A percentile compares a stretch with the other conserved stretches of the same genome.
Conservation (phyloP, 2,113 vertebrate genomes). For the Heterocephalus glaber region DNA sequence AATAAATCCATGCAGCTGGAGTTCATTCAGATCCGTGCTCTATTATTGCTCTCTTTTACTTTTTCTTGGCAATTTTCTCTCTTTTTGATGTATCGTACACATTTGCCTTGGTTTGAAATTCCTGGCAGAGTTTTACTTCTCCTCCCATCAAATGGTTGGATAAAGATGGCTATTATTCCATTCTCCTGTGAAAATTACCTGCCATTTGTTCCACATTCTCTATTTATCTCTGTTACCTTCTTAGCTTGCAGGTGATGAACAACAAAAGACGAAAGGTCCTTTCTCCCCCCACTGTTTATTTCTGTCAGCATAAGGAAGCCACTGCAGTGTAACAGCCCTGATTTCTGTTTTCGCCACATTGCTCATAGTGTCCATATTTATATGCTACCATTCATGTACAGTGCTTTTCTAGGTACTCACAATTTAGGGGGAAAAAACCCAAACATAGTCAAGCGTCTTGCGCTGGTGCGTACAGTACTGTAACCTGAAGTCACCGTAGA, state of each 20-base stretch:
- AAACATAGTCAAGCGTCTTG: not conserved
- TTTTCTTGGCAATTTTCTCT: not conserved
- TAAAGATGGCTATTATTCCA: slow-evolving; percentile 31
- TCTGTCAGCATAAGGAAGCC: not conserved
- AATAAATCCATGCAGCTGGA: not conserved
- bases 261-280: not conserved
- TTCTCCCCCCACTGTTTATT: not conserved
- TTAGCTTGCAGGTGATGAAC: slow-evolving; percentile 29
- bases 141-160: not conserved
- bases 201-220: slow-evolving; percentile 19
- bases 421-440: not conserved
- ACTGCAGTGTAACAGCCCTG: not conserved
- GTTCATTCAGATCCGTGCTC: not conserved
- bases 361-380: not conserved
- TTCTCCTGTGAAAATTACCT: slow-evolving; percentile 55
- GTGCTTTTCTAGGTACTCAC: not conserved
- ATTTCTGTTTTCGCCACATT: not conserved
- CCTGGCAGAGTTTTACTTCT: not conserved
- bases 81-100: not conserved
- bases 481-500: not conserved
- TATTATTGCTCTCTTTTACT: not conserved
- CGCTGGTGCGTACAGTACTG: not conserved
- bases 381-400: not conserved
- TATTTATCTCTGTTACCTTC: slow-evolving; percentile 37
- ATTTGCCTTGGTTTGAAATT: slow-evolving; percentile 50